A percentile compares a stretch with the other conserved stretches of the same genome.
These are phyloP conservation scores for Heliconius eleuchia DNA, from an alignment of 1,140 invertebrate genomes.

Conservation along the genomic window DNA sequence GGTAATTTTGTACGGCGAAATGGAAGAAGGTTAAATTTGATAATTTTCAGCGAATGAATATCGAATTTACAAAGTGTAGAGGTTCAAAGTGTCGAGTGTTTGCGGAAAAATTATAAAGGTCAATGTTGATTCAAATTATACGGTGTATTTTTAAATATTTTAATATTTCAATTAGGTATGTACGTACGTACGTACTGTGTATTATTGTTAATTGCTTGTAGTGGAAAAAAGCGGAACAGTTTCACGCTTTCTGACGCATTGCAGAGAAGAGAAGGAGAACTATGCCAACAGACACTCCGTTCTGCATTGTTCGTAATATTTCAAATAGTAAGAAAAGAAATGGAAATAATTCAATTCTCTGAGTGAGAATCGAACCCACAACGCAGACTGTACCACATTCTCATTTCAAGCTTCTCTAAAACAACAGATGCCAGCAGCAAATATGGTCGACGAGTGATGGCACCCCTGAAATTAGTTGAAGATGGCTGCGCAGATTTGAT, in stretches of 20 bases:
- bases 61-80: slow-evolving; percentile 8
- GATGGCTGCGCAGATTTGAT: no score
- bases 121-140: slow-evolving; percentile 4
- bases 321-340: no score
- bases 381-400: no score
- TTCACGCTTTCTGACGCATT: no score
- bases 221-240: no score
- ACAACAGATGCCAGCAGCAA: background rate
- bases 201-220: background rate
- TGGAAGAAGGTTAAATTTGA: slow-evolving; percentile 34
- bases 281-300: no score
- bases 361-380: no score
- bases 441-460: no score
- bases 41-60: slow-evolving; percentile 35
- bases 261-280: no score
- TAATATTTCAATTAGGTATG: background rate
- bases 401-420: background rate
- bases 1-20: slow-evolving; percentile 10
- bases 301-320: no score
- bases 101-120: slow-evolving; percentile 12
- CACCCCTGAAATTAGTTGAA: no score
- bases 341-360: no score
- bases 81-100: background rate
- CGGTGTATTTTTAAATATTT: background rate
- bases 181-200: background rate